Evolutionary conservation across 2,797 vertebrate genomes (phyloP), one percentile per base, ranked within the genome.

Genomic region (Sebastes vulpes): DNA sequence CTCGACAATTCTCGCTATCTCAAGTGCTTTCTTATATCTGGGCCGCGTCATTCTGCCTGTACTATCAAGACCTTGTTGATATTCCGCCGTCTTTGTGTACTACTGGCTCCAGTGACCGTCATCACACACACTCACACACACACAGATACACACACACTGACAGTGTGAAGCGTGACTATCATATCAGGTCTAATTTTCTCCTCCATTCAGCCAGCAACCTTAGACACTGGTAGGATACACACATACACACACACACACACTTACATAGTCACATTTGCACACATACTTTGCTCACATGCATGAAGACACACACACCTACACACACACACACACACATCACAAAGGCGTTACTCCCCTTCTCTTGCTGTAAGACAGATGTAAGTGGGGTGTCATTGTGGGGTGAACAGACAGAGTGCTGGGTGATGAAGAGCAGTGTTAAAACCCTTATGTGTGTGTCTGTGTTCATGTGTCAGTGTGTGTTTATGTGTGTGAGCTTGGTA

Each of bases 141-240:
- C 82, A 58, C 28, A 54, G 4, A 50, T 25, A 65, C 67, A 76
- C 79, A 73, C 76, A 77, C 78, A 79, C 6, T 68, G 61, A 87
- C 83, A 86, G 88, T 72, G 81, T 86, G 84, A 92, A 92, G 93
- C 90, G 73, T 95, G 94, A 95, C 95, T 96, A 95, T 96, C 94
- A 95, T 94, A 96, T 95, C 93, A 92, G 85, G 88, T 92, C 94
- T 96, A 95, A 96, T 96, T 96, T 96, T 96, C 95, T 94, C 95
- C 95, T 96, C 95, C 95, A 94, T 92, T 95, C 94, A 94, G 92
- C 93, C 94, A 91, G 91, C 91, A 93, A 91, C 87, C 88, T 81
- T 76, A 90, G 81, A 89, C 84, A 89, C 74, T 82, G 74, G 65
- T 58, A 89, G 60, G 6, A 60, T 1, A 80, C 75, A 86, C 73